Percentiles rank a stretch among this genome's conserved stretches.
Evolutionary conservation across 2,797 vertebrate genomes (phyloP).

Genomic region (Halcyon leucocephala): DNA sequence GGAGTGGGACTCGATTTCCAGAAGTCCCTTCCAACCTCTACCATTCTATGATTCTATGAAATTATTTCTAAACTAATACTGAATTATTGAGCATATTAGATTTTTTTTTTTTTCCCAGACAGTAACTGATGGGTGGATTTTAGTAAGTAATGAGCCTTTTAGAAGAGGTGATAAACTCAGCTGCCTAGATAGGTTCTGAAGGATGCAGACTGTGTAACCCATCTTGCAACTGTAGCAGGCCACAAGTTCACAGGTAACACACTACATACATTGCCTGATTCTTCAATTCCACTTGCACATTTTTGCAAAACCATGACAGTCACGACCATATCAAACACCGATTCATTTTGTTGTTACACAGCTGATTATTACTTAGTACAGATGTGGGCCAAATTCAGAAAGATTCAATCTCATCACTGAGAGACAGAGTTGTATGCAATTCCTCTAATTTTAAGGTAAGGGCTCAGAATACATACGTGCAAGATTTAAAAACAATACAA

Average conservation of each 20-base stretch:
- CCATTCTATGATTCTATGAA: neutral
- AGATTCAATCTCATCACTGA: fast-evolving
- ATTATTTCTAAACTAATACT: neutral
- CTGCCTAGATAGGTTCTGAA: neutral
- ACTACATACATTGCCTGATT: neutral
- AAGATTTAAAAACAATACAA: neutral
- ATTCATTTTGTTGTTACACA: neutral
- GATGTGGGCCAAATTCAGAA: neutral
- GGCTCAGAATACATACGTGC: neutral
- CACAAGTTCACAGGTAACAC: neutral
- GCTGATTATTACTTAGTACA: neutral
- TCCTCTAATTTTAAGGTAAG: neutral
- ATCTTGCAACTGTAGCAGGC: neutral
- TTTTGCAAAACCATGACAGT: neutral
- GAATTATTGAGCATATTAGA: neutral
- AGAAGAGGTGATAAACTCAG: neutral
- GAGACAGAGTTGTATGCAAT: neutral
- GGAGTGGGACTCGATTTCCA: no score
- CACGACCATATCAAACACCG: neutral
- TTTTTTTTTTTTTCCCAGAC: neutral
- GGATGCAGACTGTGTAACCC: fast-evolving
- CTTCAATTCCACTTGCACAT: neutral
- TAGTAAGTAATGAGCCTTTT: neutral
- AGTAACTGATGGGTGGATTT: neutral
- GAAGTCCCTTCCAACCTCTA: no score